Base-by-base conservation (phyloP, 2,113 vertebrate genomes). In the Callipepla squamata region DNA sequence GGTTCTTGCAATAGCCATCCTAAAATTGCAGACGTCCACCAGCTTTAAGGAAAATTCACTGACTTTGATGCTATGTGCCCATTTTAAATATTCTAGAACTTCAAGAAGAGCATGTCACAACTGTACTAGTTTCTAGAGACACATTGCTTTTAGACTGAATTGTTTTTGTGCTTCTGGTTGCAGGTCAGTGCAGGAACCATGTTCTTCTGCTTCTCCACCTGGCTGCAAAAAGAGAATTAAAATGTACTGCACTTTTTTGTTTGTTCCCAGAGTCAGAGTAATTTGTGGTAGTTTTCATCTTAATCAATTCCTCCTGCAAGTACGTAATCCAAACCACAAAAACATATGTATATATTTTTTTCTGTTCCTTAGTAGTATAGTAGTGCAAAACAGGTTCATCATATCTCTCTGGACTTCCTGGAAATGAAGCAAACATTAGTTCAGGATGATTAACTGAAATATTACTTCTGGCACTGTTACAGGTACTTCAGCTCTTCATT, bases 321-420 rank as follows among this genome's bases (percentile, higher is more conserved):
- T 50, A 42, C 53, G 28, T 12, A 58, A 69, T 40, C 25, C 69
- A 84, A 79, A 58, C 28, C 3, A 40, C 5, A 69, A 34, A 62
- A 58, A 13, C 7, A 17, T 61, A 40, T 40, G 36, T 36, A 40
- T 40, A 11, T 40, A 12, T 18, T 18, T 28, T 38, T 11, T 38
- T 61, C 38, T 69, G 48, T 53, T 86, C 82, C 66, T 10, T 13
- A 17, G n/a, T 62, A 32, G 70, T 89, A 44, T 66, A 90, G 58
- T 6, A 59, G 58, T 30, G 25, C 48, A 53, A 73, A 91, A 63
- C 3, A 4, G 28, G 25, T 47, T 57, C 68, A 81, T 94, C 50
- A 4, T 82, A 92, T 66, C 38, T 80, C 42, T 70, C 76, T 90
- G 85, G 85, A 72, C 48, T 96, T 96, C 90, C 94, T 96, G 94